Evolutionary conservation across 2,797 vertebrate genomes (phyloP).

Genomic region (Numenius phaeopus): DNA sequence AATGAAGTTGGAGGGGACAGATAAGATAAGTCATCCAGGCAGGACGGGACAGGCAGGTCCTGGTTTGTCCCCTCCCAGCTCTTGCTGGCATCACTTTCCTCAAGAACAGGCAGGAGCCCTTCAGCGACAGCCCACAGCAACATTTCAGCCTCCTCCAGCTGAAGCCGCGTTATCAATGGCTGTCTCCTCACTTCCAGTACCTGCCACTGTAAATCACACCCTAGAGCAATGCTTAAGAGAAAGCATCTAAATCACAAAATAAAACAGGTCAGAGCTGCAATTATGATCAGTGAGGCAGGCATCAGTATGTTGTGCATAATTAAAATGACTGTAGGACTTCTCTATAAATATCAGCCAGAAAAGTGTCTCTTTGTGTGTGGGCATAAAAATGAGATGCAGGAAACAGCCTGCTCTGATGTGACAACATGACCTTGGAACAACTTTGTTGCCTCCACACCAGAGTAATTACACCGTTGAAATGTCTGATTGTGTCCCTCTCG

Average conservation of each 20-base stretch:
- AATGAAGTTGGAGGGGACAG: not conserved
- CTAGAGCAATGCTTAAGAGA: constrained; percentile 56
- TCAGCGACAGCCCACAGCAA: not conserved
- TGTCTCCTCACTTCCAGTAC: not conserved
- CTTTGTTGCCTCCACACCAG: constrained; percentile 46
- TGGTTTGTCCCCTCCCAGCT: not conserved
- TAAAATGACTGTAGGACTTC: constrained; percentile 73
- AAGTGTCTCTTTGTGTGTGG: constrained; percentile 64
- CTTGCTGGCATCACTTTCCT: not conserved
- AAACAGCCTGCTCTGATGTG: constrained; percentile 15
- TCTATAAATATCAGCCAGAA: constrained; percentile 67
- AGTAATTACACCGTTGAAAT: constrained; percentile 48
- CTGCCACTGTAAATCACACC: constrained; percentile 51
- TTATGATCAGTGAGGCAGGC: constrained; percentile 75
- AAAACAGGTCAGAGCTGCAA: constrained; percentile 70
- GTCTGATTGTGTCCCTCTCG: constrained; percentile 14
- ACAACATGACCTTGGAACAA: constrained; percentile 75
- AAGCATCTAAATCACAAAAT: constrained; percentile 75
- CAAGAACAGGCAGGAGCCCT: not conserved
- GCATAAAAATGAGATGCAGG: constrained; percentile 61
- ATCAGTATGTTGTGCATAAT: constrained; percentile 65
- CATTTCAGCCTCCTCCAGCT: not conserved
- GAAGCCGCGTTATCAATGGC: not conserved
- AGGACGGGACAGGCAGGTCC: not conserved
- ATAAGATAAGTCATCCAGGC: not conserved